Conservation (phyloP, 2,888 invertebrate species). For the Nomada fabriciana region DNA sequence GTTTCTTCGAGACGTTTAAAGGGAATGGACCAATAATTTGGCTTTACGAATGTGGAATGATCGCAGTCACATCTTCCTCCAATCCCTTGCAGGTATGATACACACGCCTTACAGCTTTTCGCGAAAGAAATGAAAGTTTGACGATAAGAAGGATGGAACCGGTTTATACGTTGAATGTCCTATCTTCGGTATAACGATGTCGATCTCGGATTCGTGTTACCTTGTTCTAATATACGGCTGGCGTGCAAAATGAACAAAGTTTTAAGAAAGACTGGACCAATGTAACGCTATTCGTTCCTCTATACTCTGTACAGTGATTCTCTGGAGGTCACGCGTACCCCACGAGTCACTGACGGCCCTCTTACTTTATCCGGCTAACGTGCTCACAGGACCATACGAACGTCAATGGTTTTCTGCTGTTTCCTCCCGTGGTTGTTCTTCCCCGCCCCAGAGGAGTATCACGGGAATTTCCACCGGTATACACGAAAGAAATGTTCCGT, state of each 20-base stretch:
- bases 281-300: slow-evolving; percentile 67
- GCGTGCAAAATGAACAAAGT: slow-evolving; percentile 45
- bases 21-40: too few species aligned
- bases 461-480: slow-evolving; percentile 30
- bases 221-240: not conserved
- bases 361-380: slow-evolving; percentile 31
- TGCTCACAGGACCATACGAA: slow-evolving; percentile 2
- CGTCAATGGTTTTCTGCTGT: slow-evolving; percentile 12
- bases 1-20: not conserved
- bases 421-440: slow-evolving; percentile 14
- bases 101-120: not conserved
- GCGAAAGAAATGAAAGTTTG: slow-evolving; percentile 4
- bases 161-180: slow-evolving; percentile 2
- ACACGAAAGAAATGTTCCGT: not conserved
- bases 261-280: slow-evolving; percentile 75
- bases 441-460: slow-evolving; percentile 14
- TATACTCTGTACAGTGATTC: slow-evolving; percentile 74
- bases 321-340: slow-evolving; percentile 74
- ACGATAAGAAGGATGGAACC: not conserved
- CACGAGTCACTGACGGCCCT: slow-evolving; percentile 59
- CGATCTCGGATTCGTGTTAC: not conserved
- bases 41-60: not conserved
- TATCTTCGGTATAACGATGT: not conserved
- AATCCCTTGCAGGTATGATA: not conserved
- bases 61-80: not conserved